Evolutionary conservation across 2,888 invertebrate genomes (phyloP), one percentile per base, ranked within the genome.

Genomic region (Drosophila affinis): DNA sequence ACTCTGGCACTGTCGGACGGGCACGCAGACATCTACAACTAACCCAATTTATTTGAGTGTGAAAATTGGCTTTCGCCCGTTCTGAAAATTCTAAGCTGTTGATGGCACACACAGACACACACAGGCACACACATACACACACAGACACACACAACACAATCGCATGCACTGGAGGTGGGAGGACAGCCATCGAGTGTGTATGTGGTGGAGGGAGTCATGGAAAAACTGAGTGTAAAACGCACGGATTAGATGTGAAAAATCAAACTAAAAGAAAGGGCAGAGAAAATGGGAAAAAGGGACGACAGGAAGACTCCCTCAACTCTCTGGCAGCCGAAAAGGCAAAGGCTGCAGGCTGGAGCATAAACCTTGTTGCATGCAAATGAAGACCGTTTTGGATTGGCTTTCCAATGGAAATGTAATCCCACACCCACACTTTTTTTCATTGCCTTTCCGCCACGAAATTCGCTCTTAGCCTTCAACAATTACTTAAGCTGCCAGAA

Each of bases 21-120:
- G 29, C 59, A 51, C 49, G 27, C 45, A 21, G n/a, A 47, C 60
- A 27, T 53, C 47, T 29, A 56, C 76, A 79, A 75, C 81, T 84
- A 84, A 84, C 87, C 83, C 83, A 84, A 84, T 84, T 84, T 84
- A 87, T 87, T 84, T 87, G 87, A 83, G 83, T 87, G 83, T 84
- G 87, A 84, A 84, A 87, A 84, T 84, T 84, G 83, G 87, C 83
- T 87, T 84, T 87, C 87, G 73, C 73, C 81, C 87, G 75, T 83
- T 83, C 83, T 70, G 69, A 78, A 34, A 81, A 81, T 81, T 83
- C 84, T 81, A 75, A 83, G 87, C 87, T 86, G 74, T 52, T 78
- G 75, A 74, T 62, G 79, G 67, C 21, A 21, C 58, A 32, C 48
- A 52, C 48, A 14, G 32, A 45, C 46, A 21, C 18, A 21, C 18